Evolutionary conservation across 2,888 invertebrate genomes (phyloP).

Genomic region (Bellardia bayeri): DNA sequence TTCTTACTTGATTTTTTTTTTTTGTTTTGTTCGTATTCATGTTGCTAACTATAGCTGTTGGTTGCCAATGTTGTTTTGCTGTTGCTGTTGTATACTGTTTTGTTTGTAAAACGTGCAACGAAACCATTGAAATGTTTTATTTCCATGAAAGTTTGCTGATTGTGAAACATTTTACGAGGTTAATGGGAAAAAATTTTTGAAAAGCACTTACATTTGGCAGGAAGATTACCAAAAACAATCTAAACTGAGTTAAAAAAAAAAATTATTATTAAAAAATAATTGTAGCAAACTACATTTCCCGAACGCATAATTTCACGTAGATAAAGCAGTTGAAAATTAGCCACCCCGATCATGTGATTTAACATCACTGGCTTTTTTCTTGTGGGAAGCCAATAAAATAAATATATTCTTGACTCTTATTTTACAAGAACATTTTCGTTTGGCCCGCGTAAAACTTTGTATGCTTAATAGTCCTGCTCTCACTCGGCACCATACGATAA

Average conservation of each 20-base stretch:
- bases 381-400: too few species aligned
- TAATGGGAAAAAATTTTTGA: background rate
- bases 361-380: too few species aligned
- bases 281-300: too few species aligned
- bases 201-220: too few species aligned
- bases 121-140: constrained; percentile 56
- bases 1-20: too few species aligned
- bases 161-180: constrained; percentile 4
- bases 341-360: too few species aligned
- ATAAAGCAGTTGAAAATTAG: too few species aligned
- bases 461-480: background rate
- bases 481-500: constrained; percentile 4
- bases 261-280: too few species aligned
- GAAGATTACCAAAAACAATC: too few species aligned
- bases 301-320: too few species aligned
- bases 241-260: too few species aligned
- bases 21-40: constrained; percentile 6
- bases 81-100: constrained; percentile 37
- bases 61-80: background rate
- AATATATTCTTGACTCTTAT: background rate
- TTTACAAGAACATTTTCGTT: background rate
- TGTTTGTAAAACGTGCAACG: constrained; percentile 60
- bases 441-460: background rate
- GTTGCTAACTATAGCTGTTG: constrained; percentile 13
- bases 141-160: constrained; percentile 24